Conservation (phyloP, 2,113 vertebrate species). For the Apteryx owenii region DNA sequence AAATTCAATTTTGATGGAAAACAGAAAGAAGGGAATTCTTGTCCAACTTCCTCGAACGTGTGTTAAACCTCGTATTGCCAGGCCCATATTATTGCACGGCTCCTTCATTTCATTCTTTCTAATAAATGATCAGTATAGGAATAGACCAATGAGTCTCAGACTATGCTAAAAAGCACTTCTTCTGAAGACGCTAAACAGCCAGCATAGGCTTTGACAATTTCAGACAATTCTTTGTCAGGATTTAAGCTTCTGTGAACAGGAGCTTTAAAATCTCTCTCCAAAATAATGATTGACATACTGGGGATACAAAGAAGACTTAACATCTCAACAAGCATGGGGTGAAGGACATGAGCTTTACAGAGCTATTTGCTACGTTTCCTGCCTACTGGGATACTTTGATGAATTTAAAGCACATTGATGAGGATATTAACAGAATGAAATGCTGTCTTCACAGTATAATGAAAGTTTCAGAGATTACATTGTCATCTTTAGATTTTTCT, state of each 20-base stretch:
- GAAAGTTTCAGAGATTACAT: background rate
- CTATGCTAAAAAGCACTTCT: background rate
- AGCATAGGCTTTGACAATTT: background rate
- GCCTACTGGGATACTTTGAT: background rate
- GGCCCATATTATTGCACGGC: background rate
- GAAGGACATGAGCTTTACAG: background rate
- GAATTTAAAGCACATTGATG: background rate
- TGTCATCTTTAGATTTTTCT: background rate
- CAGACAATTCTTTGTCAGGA: background rate
- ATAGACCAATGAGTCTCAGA: background rate
- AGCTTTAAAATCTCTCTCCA: constrained; percentile 28
- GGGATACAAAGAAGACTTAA: constrained; percentile 2
- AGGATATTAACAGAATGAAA: background rate
- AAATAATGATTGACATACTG: background rate
- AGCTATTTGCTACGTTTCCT: background rate
- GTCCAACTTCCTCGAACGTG: background rate
- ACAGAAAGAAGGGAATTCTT: background rate
- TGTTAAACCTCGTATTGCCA: background rate
- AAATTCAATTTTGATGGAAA: background rate
- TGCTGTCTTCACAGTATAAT: background rate
- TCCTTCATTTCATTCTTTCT: background rate
- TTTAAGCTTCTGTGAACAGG: background rate
- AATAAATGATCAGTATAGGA: background rate
- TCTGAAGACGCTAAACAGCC: background rate
- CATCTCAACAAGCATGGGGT: background rate